Percentiles rank a stretch among this genome's conserved stretches.
Conservation (phyloP, 1,140 invertebrate species). For the Theocolax elegans region DNA sequence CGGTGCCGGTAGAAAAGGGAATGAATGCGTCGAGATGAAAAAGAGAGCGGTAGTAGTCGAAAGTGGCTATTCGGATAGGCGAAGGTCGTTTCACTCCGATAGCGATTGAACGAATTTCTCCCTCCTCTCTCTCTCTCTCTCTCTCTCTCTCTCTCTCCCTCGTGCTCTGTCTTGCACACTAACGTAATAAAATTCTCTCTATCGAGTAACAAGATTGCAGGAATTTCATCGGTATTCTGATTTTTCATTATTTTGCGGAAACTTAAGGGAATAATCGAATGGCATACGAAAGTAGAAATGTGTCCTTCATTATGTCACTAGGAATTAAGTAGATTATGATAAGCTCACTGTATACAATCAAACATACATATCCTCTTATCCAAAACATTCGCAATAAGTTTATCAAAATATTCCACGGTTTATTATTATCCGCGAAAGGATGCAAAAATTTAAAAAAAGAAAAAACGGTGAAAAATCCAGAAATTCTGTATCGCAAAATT, state of each 20-base stretch:
- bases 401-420: too few species aligned
- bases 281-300: too few species aligned
- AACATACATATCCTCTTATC: too few species aligned
- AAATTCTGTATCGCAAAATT: too few species aligned
- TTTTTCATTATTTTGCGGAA: conserved; percentile 5
- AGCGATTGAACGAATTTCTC: conserved; percentile 46
- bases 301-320: too few species aligned
- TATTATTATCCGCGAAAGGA: too few species aligned
- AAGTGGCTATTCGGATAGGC: conserved; percentile 42
- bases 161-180: conserved; percentile 3
- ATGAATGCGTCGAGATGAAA: neutral
- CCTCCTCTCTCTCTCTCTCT: conserved; percentile 43
- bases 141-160: conserved; percentile 39
- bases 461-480: too few species aligned
- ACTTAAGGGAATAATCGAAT: neutral
- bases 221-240: conserved; percentile 3
- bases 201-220: conserved; percentile 8
- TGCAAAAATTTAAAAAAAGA: too few species aligned
- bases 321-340: too few species aligned
- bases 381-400: too few species aligned
- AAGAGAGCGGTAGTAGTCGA: neutral
- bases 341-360: too few species aligned
- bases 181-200: conserved; percentile 1
- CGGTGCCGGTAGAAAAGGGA: neutral
- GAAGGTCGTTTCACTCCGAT: conserved; percentile 40